A percentile compares a stretch with the other conserved stretches of the same genome.
Evolutionary conservation across 2,113 vertebrate genomes (phyloP).

Genomic region (Pica pica): DNA sequence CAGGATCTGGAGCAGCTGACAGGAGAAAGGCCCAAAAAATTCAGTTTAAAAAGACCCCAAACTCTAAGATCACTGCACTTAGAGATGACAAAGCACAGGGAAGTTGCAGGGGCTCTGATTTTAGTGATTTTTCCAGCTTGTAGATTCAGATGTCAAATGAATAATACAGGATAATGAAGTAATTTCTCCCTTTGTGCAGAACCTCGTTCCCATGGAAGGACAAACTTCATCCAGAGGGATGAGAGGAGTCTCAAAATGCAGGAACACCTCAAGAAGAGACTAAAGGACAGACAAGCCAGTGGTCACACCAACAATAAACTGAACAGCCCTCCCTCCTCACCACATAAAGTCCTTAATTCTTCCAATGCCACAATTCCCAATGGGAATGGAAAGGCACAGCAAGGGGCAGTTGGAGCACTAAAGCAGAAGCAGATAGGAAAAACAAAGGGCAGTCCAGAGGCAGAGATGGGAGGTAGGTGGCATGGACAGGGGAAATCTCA

Average conservation of each 20-base stretch:
- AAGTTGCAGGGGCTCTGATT: not conserved
- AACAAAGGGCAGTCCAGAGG: conserved; percentile 57
- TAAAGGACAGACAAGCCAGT: conserved; percentile 70
- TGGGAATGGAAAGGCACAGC: conserved; percentile 65
- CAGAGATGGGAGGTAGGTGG: conserved; percentile 64
- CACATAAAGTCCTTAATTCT: conserved; percentile 57
- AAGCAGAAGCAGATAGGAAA: conserved; percentile 72
- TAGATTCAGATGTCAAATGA: not conserved
- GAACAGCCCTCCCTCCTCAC: conserved; percentile 70
- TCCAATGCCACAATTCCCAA: conserved; percentile 51
- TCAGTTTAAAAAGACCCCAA: not conserved
- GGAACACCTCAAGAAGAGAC: conserved; percentile 76
- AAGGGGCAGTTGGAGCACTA: conserved; percentile 36
- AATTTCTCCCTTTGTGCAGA: conserved; percentile 36
- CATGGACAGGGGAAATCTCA: not conserved
- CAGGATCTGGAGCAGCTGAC: not conserved
- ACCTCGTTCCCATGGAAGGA: conserved; percentile 68
- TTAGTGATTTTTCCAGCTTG: not conserved
- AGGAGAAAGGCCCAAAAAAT: not conserved
- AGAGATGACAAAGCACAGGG: not conserved
- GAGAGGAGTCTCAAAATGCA: conserved; percentile 75
- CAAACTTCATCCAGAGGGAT: conserved; percentile 70
- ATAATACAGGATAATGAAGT: not conserved
- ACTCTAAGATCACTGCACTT: not conserved
- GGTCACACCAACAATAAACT: conserved; percentile 65